These are phyloP conservation scores for Anabacerthia variegaticeps DNA, from an alignment of 2,797 vertebrate genomes.

Conservation along the genomic window DNA sequence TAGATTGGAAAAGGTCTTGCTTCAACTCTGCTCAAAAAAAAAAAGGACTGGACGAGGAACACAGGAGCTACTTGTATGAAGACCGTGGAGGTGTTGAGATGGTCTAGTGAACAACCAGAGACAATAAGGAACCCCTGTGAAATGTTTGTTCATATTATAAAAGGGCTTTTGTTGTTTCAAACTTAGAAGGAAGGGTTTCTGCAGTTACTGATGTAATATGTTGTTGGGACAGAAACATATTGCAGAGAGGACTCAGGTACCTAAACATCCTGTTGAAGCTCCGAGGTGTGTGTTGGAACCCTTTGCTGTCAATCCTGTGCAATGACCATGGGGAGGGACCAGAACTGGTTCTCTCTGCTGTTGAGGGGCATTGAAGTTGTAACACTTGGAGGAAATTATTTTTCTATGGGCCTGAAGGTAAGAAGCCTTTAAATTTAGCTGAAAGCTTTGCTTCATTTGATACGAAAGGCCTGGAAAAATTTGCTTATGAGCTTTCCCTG, in stretches of 20 bases:
- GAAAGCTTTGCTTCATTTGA: not conserved
- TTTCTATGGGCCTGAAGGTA: not conserved
- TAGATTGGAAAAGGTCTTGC: not conserved
- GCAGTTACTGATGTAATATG: not conserved
- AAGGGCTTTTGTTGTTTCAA: not conserved
- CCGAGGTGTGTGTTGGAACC: not conserved
- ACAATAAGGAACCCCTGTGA: not conserved
- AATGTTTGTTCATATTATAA: not conserved
- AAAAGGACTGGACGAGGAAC: not conserved
- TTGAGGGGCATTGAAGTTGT: not conserved
- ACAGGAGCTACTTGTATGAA: not conserved
- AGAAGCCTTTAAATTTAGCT: not conserved
- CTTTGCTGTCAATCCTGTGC: not conserved
- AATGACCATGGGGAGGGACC: not conserved
- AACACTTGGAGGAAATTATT: not conserved
- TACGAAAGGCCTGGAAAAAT: not conserved
- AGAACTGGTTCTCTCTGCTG: not conserved
- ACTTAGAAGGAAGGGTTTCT: not conserved
- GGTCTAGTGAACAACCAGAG: not conserved
- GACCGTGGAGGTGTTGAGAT: not conserved
- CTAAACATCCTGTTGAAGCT: not conserved
- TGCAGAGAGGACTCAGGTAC: not conserved
- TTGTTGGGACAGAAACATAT: not conserved
- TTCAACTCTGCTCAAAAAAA: not conserved
- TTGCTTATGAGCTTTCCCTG: not conserved